These are phyloP conservation scores for Yponomeuta evonymella DNA, from an alignment of 2,888 invertebrate genomes.

Conservation along the genomic window DNA sequence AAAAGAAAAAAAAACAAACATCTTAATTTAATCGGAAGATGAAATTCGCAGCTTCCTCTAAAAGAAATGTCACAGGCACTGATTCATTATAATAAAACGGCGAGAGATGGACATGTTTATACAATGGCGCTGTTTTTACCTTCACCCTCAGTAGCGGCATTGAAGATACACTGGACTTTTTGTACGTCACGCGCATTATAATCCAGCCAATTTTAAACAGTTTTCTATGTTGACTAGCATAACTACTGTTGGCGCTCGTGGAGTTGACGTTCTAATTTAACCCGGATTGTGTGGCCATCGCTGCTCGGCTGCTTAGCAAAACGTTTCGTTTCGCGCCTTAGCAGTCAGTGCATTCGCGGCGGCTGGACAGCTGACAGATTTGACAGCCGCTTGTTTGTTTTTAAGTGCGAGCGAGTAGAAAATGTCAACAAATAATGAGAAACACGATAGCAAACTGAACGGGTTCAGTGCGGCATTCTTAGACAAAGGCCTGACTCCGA, in stretches of 20 bases:
- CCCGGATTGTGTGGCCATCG: constrained; percentile 25
- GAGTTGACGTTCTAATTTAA: not conserved
- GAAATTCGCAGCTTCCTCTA: not conserved
- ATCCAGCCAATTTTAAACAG: constrained; percentile 27
- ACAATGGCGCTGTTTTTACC: constrained; percentile 26
- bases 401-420: constrained; percentile 39
- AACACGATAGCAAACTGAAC: constrained; percentile 58
- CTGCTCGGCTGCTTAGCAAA: constrained; percentile 40
- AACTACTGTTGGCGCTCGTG: no score
- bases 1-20: not conserved
- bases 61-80: not conserved
- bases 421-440: constrained; percentile 66
- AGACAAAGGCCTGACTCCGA: constrained; percentile 57
- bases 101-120: not conserved
- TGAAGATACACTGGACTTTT: constrained; percentile 34
- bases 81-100: not conserved
- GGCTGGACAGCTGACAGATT: constrained; percentile 37
- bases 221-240: constrained; percentile 9
- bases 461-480: constrained; percentile 54
- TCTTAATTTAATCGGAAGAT: not conserved
- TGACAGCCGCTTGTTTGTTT: constrained; percentile 1
- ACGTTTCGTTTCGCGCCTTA: constrained; percentile 46
- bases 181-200: constrained; percentile 28
- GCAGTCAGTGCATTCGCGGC: constrained; percentile 53
- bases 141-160: constrained; percentile 42